phyloP scores from a whole-genome alignment of 1,140 invertebrate genomes.

The Bombus affinis region DNA sequence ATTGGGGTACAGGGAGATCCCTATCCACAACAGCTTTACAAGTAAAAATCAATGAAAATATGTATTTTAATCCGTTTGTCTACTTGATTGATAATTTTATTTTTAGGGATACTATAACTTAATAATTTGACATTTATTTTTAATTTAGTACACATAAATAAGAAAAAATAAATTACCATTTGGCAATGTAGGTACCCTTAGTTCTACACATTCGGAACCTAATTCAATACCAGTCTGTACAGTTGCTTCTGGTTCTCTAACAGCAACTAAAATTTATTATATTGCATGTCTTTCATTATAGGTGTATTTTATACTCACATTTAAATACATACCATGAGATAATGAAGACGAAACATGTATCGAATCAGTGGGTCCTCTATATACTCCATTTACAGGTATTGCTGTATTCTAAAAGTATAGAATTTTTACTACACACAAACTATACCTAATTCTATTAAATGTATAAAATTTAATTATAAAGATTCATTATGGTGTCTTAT shows the following conservation, averaged over 20 bases:
- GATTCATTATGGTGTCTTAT: conserved; percentile 8
- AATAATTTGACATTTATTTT: conserved; percentile 6
- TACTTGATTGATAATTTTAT: not conserved
- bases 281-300: not conserved
- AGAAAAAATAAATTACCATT: conserved; percentile 70
- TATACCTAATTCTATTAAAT: not conserved
- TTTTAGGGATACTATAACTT: not conserved
- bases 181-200: conserved; percentile 68
- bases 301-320: not conserved
- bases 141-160: conserved; percentile 19
- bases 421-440: not conserved
- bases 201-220: conserved; percentile 85
- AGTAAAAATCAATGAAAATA: not conserved
- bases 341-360: conserved; percentile 66
- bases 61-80: not conserved
- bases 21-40: conserved; percentile 62
- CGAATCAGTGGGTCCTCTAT: conserved; percentile 84
- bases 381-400: conserved; percentile 93
- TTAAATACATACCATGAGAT: conserved; percentile 70
- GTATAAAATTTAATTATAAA: not conserved
- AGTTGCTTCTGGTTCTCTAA: conserved; percentile 72
- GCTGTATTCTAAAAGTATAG: conserved; percentile 89
- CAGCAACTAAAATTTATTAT: conserved; percentile 59
- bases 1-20: conserved; percentile 90
- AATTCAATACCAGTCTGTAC: conserved; percentile 85